phyloP scores from a whole-genome alignment of 1,140 invertebrate genomes.

The Drosophila triauraria region DNA sequence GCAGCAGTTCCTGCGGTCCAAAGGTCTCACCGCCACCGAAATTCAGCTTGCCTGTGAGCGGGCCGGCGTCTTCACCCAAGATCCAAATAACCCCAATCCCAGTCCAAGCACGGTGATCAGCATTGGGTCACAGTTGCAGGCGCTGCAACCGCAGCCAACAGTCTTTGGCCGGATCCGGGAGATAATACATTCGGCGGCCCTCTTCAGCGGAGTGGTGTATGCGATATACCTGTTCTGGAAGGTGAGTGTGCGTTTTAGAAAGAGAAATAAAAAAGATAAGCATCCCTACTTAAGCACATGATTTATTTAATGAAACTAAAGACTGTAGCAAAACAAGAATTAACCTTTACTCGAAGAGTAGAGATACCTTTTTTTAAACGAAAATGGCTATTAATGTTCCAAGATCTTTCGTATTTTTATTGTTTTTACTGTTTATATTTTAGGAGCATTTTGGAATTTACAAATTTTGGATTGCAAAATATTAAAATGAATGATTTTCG shows the following conservation, averaged over 20 bases:
- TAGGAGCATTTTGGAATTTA: too few species aligned
- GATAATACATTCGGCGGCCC: conserved; percentile 88
- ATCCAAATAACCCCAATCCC: conserved; percentile 75
- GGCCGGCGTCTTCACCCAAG: conserved; percentile 85
- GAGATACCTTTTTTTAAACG: too few species aligned
- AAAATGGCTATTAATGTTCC: too few species aligned
- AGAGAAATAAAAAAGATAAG: too few species aligned
- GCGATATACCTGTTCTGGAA: conserved; percentile 91
- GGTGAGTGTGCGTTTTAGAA: conserved; percentile 83
- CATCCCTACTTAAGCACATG: too few species aligned
- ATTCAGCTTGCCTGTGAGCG: conserved; percentile 90
- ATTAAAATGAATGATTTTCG: too few species aligned
- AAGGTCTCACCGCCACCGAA: conserved; percentile 93
- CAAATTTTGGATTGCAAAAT: too few species aligned
- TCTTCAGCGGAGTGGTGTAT: conserved; percentile 90
- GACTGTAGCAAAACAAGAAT: too few species aligned
- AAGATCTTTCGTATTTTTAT: too few species aligned
- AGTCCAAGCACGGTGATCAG: conserved; percentile 77
- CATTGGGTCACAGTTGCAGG: conserved; percentile 74
- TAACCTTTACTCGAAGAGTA: too few species aligned
- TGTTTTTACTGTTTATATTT: too few species aligned
- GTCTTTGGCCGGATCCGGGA: conserved; percentile 87
- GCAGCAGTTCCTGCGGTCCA: conserved; percentile 91
- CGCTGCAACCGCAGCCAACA: conserved; percentile 81
- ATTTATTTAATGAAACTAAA: neutral